These are phyloP conservation scores for Eueremaeus valkanovi DNA, from an alignment of 2,888 invertebrate species.

Conservation along the genomic window DNA sequence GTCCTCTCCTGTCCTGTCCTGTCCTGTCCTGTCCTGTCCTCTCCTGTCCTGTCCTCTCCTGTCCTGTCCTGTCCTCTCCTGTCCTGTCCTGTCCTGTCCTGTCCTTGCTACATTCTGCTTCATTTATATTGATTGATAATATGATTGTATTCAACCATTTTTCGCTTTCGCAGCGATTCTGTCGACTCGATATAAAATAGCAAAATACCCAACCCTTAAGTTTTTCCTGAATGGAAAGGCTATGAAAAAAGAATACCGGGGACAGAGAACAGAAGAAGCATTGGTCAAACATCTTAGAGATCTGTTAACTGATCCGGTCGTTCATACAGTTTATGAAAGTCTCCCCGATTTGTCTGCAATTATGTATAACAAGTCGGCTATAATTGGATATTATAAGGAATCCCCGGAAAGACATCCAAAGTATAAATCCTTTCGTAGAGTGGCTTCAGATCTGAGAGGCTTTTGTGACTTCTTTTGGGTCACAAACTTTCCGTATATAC, in stretches of 20 bases:
- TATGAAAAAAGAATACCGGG: constrained; percentile 83
- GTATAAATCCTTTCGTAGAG: constrained; percentile 72
- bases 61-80: too few relatives aligned
- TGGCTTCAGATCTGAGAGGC: constrained; percentile 82
- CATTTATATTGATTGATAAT: too few relatives aligned
- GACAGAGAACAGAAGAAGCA: constrained; percentile 80
- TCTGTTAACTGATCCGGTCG: constrained; percentile 80
- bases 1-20: too few relatives aligned
- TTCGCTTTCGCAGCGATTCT: not conserved
- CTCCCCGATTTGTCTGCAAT: constrained; percentile 30
- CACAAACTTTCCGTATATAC: constrained; percentile 61
- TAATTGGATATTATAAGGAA: constrained; percentile 69
- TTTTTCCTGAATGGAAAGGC: constrained; percentile 83
- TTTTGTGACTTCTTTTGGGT: constrained; percentile 92
- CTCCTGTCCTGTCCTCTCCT: too few relatives aligned
- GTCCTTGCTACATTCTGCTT: too few relatives aligned
- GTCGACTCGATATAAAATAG: constrained; percentile 74
- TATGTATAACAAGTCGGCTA: constrained; percentile 63
- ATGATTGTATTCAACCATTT: not conserved
- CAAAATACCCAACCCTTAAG: constrained; percentile 97
- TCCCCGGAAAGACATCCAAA: constrained; percentile 68
- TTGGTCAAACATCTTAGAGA: constrained; percentile 81
- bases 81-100: too few relatives aligned
- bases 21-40: too few relatives aligned
- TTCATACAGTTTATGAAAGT: constrained; percentile 68